Conservation (phyloP, 2,888 invertebrate species). For the Atrina japonica region DNA sequence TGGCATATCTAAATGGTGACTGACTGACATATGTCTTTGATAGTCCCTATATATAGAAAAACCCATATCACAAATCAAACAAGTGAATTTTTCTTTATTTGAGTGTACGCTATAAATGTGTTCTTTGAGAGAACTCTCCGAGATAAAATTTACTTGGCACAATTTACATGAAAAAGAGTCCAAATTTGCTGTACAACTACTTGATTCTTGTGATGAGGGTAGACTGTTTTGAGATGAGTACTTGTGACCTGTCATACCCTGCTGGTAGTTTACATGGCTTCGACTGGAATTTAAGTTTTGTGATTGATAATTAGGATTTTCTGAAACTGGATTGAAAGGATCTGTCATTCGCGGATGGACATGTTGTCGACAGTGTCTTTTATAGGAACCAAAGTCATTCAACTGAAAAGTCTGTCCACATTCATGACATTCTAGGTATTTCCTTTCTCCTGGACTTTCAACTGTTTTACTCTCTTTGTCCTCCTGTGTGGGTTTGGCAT, state of each 20-base stretch:
- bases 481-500: background rate
- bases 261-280: too few species aligned
- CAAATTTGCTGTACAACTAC: background rate
- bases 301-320: background rate
- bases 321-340: constrained; percentile 44
- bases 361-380: constrained; percentile 74
- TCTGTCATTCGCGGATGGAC: constrained; percentile 57
- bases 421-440: constrained; percentile 70
- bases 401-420: constrained; percentile 74
- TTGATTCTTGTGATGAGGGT: background rate
- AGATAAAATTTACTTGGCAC: constrained; percentile 49
- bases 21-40: constrained; percentile 14
- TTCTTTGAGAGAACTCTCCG: constrained; percentile 26
- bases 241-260: too few species aligned
- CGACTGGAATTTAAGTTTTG: background rate
- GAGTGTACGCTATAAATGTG: constrained; percentile 41
- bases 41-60: constrained; percentile 12
- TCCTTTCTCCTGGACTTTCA: constrained; percentile 54
- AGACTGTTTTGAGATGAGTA: too few species aligned
- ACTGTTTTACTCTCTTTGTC: too few species aligned
- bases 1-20: constrained; percentile 10
- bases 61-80: constrained; percentile 11
- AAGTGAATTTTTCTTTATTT: constrained; percentile 19
- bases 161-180: constrained; percentile 39
- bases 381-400: constrained; percentile 77